phyloP scores from a whole-genome alignment of 2,797 vertebrate genomes.

The Acomys russatus region DNA sequence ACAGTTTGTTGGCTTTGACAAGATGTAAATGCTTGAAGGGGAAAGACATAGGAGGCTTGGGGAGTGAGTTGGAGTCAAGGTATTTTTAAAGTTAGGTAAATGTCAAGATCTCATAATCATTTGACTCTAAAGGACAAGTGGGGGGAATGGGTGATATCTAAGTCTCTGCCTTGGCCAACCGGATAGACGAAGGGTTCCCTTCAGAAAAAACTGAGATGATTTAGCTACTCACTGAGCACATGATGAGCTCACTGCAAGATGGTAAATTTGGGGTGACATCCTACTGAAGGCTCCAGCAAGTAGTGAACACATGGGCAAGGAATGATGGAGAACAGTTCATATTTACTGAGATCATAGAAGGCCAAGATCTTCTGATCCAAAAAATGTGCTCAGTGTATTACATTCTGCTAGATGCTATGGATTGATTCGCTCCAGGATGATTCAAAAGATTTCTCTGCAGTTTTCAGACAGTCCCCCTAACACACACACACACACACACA shows the following conservation, averaged over 20 bases:
- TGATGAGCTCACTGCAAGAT: background rate
- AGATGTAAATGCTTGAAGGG: background rate
- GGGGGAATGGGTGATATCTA: background rate
- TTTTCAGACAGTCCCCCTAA: background rate
- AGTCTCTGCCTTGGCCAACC: background rate
- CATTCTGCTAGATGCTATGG: background rate
- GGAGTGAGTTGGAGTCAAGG: background rate
- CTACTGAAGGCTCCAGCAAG: background rate
- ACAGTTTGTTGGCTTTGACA: background rate
- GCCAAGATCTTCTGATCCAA: background rate
- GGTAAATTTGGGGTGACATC: background rate
- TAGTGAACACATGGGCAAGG: background rate
- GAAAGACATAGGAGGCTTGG: background rate
- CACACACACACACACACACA: background rate
- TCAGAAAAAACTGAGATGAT: background rate
- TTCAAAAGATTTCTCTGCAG: background rate
- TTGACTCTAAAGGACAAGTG: background rate
- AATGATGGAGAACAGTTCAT: background rate
- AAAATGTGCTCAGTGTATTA: background rate
- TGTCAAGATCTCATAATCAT: background rate
- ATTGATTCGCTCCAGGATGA: background rate
- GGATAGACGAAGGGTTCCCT: background rate
- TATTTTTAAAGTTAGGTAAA: background rate
- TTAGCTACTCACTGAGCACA: background rate
- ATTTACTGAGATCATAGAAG: background rate